A percentile compares a stretch with the other conserved stretches of the same genome.
phyloP scores from a whole-genome alignment of 2,888 invertebrate species.

The Clunio marinus region DNA sequence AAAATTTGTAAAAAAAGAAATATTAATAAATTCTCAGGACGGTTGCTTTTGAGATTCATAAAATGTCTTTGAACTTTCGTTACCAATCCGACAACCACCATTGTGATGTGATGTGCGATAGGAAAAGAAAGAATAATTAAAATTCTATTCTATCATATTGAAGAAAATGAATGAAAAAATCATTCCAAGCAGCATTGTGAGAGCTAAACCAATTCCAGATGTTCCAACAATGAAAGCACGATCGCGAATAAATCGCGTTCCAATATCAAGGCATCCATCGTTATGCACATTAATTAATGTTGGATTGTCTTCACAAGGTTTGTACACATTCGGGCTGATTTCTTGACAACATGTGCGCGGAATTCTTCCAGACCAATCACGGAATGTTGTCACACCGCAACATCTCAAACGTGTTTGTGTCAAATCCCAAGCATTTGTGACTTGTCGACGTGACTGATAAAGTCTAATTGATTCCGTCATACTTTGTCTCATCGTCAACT shows the following conservation, averaged over 20 bases:
- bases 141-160: constrained; percentile 75
- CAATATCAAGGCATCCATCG: constrained; percentile 70
- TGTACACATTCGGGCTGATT: constrained; percentile 53
- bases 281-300: constrained; percentile 54
- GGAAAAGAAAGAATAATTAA: too few species aligned
- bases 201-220: constrained; percentile 76
- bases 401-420: constrained; percentile 80
- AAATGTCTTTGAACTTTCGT: constrained; percentile 28
- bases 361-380: constrained; percentile 68
- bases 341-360: constrained; percentile 76
- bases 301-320: constrained; percentile 48
- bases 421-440: constrained; percentile 81
- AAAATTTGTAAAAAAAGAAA: not conserved
- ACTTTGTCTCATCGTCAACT: constrained; percentile 68
- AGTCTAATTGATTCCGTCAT: constrained; percentile 71
- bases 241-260: constrained; percentile 66
- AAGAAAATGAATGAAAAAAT: constrained; percentile 80
- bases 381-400: constrained; percentile 73
- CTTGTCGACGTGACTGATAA: constrained; percentile 65
- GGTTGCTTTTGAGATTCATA: too few species aligned
- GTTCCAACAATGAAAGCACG: constrained; percentile 78
- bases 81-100: too few species aligned
- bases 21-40: too few species aligned
- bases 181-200: constrained; percentile 79
- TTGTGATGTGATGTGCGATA: too few species aligned